Percentiles rank a stretch among this genome's conserved stretches.
Conservation (phyloP, 2,888 invertebrate species). For the Hylaea fasciaria region DNA sequence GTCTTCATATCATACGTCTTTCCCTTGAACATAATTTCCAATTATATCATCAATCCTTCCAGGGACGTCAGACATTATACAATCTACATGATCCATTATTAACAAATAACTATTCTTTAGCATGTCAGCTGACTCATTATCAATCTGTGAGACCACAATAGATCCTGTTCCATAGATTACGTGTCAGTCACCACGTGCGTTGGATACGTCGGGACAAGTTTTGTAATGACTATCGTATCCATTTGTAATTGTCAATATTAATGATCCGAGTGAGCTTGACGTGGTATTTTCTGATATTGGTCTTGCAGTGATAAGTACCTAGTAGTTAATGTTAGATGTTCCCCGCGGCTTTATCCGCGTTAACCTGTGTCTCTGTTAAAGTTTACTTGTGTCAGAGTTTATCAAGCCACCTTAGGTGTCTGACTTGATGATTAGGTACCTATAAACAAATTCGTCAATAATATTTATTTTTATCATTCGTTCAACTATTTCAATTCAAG, state of each 20-base stretch:
- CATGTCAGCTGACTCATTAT: slow-evolving; percentile 20
- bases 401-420: too few species aligned
- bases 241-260: slow-evolving; percentile 48
- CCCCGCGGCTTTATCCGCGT: too few species aligned
- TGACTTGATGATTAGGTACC: too few species aligned
- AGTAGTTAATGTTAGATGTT: background rate
- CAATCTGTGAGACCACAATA: slow-evolving; percentile 34
- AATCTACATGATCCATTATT: slow-evolving; percentile 19
- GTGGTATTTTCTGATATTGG: slow-evolving; percentile 31
- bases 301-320: slow-evolving; percentile 10
- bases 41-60: slow-evolving; percentile 14
- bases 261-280: slow-evolving; percentile 40
- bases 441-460: too few species aligned
- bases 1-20: background rate
- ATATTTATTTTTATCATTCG: too few species aligned
- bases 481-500: too few species aligned
- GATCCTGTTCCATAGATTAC: slow-evolving; percentile 9
- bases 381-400: too few species aligned
- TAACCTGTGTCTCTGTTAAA: too few species aligned
- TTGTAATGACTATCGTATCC: slow-evolving; percentile 37
- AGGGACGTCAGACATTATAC: slow-evolving; percentile 13
- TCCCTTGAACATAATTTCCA: background rate
- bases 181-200: too few species aligned
- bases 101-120: slow-evolving; percentile 15
- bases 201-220: slow-evolving; percentile 37